Conservation (phyloP, 2,113 vertebrate species). For the Pitta sordida region DNA sequence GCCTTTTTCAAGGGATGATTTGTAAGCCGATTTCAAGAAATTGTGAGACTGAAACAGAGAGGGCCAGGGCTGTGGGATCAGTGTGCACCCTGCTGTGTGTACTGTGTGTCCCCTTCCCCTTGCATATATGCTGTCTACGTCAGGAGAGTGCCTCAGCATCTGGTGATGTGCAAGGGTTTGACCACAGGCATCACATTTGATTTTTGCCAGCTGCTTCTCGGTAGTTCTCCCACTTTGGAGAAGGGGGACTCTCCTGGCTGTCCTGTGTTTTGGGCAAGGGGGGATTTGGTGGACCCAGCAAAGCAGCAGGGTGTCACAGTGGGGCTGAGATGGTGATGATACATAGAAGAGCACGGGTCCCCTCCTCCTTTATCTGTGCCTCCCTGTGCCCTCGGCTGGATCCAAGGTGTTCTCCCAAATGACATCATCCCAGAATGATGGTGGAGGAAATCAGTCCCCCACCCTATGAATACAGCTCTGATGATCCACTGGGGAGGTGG, state of each 20-base stretch:
- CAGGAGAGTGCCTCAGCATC: accelerated
- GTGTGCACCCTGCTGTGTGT: neutral
- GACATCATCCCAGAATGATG: neutral
- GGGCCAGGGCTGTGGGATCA: neutral
- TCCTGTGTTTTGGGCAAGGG: neutral
- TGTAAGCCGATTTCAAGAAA: neutral
- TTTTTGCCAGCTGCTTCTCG: neutral
- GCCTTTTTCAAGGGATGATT: neutral
- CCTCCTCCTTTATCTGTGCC: neutral
- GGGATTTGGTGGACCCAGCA: neutral
- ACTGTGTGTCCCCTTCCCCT: neutral
- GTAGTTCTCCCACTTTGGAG: neutral
- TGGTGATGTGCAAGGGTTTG: neutral
- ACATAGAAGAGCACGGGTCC: accelerated
- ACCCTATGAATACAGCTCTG: accelerated
- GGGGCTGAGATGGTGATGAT: neutral
- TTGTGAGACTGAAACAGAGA: neutral
- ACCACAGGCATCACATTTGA: neutral
- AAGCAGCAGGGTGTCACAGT: neutral
- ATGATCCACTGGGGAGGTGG: neutral
- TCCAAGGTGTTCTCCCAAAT: neutral
- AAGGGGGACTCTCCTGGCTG: neutral
- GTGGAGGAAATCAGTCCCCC: neutral
- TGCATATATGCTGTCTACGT: accelerated
- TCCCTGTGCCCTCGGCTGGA: accelerated